phyloP scores from a whole-genome alignment of 2,888 invertebrate genomes.

The Idaea straminata region DNA sequence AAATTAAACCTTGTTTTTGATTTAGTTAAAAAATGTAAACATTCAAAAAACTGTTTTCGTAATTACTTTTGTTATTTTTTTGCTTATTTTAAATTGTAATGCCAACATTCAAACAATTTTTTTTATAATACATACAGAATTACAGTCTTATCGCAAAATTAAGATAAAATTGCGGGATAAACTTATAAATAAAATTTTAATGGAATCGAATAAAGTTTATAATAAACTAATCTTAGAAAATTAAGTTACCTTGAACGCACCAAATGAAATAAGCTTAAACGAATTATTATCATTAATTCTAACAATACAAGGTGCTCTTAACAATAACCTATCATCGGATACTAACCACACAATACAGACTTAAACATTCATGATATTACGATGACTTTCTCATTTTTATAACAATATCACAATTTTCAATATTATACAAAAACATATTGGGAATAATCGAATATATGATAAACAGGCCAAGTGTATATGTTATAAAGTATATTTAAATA shows the following conservation, averaged over 20 bases:
- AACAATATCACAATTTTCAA: slow-evolving; percentile 81
- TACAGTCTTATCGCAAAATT: background rate
- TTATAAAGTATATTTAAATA: slow-evolving; percentile 63
- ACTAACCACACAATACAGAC: slow-evolving; percentile 40
- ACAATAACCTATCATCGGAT: slow-evolving; percentile 11
- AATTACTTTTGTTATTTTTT: background rate
- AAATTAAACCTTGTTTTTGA: background rate
- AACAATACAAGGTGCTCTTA: slow-evolving; percentile 8
- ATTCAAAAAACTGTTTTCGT: background rate
- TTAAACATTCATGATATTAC: slow-evolving; percentile 60
- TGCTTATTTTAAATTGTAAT: background rate
- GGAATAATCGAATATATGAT: slow-evolving; percentile 66
- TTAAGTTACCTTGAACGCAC: background rate
- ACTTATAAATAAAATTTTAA: background rate
- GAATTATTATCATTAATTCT: background rate
- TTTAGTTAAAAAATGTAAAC: background rate
- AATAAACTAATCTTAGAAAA: background rate
- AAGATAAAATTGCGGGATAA: background rate
- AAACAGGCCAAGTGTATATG: slow-evolving; percentile 72
- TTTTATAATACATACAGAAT: background rate
- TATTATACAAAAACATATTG: slow-evolving; percentile 76
- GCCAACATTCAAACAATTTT: background rate
- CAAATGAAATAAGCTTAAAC: background rate
- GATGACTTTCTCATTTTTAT: slow-evolving; percentile 63
- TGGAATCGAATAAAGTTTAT: background rate